Evolutionary conservation across 2,888 invertebrate species (phyloP), one percentile per base, ranked within the genome.

Genomic region (Caenorhabditis sp.): DNA sequence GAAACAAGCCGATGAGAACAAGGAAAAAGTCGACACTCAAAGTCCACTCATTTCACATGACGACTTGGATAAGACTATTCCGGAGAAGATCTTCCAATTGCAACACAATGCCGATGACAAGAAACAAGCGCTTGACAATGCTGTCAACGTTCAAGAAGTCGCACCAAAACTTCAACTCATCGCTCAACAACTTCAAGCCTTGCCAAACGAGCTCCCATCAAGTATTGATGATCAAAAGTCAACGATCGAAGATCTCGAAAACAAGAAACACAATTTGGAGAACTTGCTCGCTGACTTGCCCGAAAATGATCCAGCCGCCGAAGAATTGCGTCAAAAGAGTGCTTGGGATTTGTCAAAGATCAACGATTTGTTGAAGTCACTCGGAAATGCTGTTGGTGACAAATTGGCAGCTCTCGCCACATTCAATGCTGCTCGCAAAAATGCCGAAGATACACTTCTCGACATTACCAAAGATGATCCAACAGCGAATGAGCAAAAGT

Each of bases 351-450:
- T 79, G 57, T 78, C 79, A 12, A 63, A 67, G 58, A 69, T 81
- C 60, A 77, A 81, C 62, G 77, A 79, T 59, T 66, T 76, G 27
- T 65, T 79, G 61, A 74, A 73, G 59, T 63, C 69, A 60, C 70
- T 81, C 36, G 76, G 74, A 53, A 69, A 67, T 55, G 75, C 75
- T 27, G 75, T 81, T 66, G 81, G 79, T 43, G 79, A 81, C 70
- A 79, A 79, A 54, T 60, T 79, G 49, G 79, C 79, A 53, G 78
- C 81, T 62, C 76, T 79, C 59, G 81, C 79, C 27, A 75, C 78
- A 27, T 79, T 79, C 74, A 77, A 74, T 49, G 76, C 78, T 10
- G 71, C 76, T 61, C 76, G 79, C 60, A 78, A 77, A 64, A 75
- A 78, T 27, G 76, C 77, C 54, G 81, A 79, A 68, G 76, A 76